Conservation (phyloP, 2,888 invertebrate genomes). For the Archips crataeganus region DNA sequence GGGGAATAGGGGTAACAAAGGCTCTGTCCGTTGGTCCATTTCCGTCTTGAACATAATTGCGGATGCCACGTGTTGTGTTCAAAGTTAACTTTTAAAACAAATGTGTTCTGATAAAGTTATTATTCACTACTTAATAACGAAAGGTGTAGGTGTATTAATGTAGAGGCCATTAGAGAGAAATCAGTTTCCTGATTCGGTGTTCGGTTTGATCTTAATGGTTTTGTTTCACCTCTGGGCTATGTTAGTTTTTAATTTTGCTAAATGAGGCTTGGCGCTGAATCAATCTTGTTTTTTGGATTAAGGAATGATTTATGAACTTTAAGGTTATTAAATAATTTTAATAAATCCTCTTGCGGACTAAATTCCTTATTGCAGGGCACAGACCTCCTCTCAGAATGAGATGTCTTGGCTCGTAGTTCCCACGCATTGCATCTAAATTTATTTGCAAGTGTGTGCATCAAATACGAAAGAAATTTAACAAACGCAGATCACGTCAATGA, state of each 20-base stretch:
- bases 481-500: no score
- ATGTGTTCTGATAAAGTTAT: slow-evolving; percentile 32
- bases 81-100: slow-evolving; percentile 26
- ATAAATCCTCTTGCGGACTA: no score
- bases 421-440: no score
- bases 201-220: slow-evolving; percentile 24
- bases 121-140: slow-evolving; percentile 33
- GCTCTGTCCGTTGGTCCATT: slow-evolving; percentile 40
- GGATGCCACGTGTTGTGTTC: slow-evolving; percentile 43
- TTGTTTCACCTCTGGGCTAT: slow-evolving; percentile 15
- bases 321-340: no score
- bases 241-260: slow-evolving; percentile 16
- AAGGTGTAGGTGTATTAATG: slow-evolving; percentile 32
- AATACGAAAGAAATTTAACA: no score
- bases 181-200: slow-evolving; percentile 25
- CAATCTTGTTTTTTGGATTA: neutral
- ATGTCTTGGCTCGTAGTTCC: no score
- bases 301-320: neutral
- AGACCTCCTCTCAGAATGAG: no score
- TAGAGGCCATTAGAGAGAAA: slow-evolving; percentile 34
- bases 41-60: slow-evolving; percentile 43
- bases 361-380: no score
- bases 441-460: no score
- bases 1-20: slow-evolving; percentile 38
- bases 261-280: neutral